These are phyloP conservation scores for Arctocebus calabarensis DNA, from an alignment of 2,797 vertebrate species.

Conservation along the genomic window DNA sequence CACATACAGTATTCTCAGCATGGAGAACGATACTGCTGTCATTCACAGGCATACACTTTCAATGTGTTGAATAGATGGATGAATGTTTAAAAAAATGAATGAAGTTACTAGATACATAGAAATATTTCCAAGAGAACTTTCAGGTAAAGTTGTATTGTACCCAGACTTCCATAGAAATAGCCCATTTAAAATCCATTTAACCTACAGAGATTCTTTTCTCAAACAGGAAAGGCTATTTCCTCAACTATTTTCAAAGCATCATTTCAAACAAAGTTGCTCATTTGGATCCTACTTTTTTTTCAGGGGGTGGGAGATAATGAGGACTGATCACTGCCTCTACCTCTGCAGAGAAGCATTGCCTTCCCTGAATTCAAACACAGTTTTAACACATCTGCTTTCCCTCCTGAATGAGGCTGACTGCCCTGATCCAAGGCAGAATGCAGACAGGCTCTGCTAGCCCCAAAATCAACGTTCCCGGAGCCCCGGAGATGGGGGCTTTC, in stretches of 20 bases:
- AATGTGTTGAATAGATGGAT: rapidly evolving
- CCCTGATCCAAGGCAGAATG: background rate
- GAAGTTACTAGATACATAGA: background rate
- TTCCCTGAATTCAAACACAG: background rate
- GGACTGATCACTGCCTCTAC: rapidly evolving
- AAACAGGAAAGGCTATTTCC: background rate
- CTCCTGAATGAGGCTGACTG: rapidly evolving
- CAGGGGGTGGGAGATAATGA: background rate
- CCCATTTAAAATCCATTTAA: background rate
- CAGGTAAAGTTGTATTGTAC: background rate
- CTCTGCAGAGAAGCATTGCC: too few species aligned
- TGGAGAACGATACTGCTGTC: background rate
- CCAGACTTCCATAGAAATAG: background rate
- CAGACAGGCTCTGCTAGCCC: rapidly evolving
- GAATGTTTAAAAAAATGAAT: too few species aligned
- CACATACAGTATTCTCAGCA: background rate
- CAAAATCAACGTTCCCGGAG: rapidly evolving
- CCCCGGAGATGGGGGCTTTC: too few species aligned
- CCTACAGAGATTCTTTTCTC: background rate
- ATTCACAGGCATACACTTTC: background rate
- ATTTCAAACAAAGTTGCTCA: background rate
- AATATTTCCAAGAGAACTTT: background rate
- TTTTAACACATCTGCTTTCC: rapidly evolving
- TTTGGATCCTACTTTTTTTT: background rate
- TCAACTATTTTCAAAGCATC: background rate